These are phyloP conservation scores for Colinus virginianus DNA, from an alignment of 2,113 vertebrate species.

Conservation along the genomic window DNA sequence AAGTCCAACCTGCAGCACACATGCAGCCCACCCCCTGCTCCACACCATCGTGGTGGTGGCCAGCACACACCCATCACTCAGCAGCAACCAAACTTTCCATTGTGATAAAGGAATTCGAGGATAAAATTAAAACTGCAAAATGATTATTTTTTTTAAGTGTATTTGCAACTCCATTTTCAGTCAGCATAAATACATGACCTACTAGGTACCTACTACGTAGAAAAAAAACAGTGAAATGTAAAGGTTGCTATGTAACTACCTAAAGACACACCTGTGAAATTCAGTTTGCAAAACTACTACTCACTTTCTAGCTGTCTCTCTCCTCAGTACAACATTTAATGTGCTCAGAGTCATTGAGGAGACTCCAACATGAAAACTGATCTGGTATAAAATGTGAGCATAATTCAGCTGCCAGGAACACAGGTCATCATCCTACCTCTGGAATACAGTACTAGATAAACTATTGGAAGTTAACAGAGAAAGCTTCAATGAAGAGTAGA, in stretches of 20 bases:
- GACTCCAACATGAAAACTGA: not conserved
- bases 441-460: not conserved
- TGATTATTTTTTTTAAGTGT: too few species aligned
- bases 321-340: rapidly evolving
- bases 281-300: not conserved
- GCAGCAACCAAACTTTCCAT: too few species aligned
- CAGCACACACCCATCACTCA: too few species aligned
- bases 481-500: not conserved
- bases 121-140: too few species aligned
- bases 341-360: not conserved
- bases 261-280: not conserved
- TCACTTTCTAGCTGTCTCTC: not conserved
- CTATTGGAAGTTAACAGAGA: not conserved
- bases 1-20: too few species aligned
- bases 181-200: too few species aligned
- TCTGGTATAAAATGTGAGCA: not conserved
- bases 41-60: too few species aligned
- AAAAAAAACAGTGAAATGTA: not conserved
- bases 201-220: not conserved
- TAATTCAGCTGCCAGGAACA: not conserved
- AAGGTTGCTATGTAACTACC: not conserved
- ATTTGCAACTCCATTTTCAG: too few species aligned
- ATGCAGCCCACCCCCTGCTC: too few species aligned
- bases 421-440: not conserved
- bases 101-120: too few species aligned